Evolutionary conservation across 2,113 vertebrate species (phyloP).

Genomic region (Nothobranchius kuhntae): DNA sequence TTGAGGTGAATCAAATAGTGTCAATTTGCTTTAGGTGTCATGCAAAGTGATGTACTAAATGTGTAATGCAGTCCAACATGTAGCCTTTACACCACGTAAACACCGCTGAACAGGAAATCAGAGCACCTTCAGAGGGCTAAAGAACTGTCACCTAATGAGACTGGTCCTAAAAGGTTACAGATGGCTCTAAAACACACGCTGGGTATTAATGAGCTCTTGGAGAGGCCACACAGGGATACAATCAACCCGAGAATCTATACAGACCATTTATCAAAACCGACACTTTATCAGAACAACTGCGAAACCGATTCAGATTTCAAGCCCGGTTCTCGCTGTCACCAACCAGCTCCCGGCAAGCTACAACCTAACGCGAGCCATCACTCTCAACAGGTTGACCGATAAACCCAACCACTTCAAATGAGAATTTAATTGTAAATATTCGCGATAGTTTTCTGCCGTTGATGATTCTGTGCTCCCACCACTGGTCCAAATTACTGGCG

Average conservation of each 20-base stretch:
- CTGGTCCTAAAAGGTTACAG: neutral
- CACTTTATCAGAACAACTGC: constrained; percentile 19
- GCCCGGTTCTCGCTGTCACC: neutral
- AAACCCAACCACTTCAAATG: too few species aligned
- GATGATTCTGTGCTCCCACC: constrained; percentile 10
- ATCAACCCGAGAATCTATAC: too few species aligned
- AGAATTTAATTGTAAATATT: neutral
- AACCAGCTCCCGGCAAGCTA: constrained; percentile 11
- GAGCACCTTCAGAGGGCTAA: too few species aligned
- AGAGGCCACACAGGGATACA: too few species aligned
- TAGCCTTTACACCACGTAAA: constrained; percentile 11
- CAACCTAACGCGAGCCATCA: neutral
- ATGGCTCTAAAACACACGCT: too few species aligned
- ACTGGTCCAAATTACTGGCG: constrained; percentile 35
- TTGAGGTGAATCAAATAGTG: constrained; percentile 3
- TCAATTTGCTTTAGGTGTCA: neutral
- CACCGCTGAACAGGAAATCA: neutral
- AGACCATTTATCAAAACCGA: constrained; percentile 16
- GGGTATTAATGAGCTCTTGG: too few species aligned
- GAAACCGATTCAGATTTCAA: constrained; percentile 25
- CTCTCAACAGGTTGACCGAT: neutral
- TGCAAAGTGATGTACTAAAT: neutral
- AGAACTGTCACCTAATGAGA: neutral
- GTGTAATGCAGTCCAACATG: neutral
- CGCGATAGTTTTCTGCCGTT: neutral